These are phyloP conservation scores for Palythoa grandiflora DNA, from an alignment of 92 coral and sea anemone species.

Conservation along the genomic window DNA sequence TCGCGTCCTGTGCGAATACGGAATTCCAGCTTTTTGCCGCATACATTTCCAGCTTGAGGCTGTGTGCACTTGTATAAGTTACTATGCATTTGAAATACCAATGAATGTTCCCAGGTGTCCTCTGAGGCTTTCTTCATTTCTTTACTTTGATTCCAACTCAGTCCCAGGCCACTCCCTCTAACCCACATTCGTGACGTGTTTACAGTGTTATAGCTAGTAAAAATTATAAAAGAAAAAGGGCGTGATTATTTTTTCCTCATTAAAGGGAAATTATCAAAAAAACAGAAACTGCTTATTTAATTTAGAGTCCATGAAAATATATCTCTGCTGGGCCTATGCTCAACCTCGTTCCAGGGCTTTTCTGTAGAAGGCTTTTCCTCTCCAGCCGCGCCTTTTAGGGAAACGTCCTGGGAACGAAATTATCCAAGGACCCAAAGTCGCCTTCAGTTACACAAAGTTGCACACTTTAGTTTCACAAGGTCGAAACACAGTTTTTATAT, in stretches of 20 bases:
- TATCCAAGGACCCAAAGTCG: too few species aligned
- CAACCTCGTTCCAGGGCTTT: too few species aligned
- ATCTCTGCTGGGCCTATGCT: too few species aligned
- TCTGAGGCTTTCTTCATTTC: constrained; percentile 36
- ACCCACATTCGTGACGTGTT: constrained; percentile 55
- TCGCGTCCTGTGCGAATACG: constrained; percentile 48
- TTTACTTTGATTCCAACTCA: constrained; percentile 57
- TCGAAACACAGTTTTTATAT: too few species aligned
- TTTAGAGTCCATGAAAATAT: too few species aligned
- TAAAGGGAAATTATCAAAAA: background rate
- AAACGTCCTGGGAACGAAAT: too few species aligned
- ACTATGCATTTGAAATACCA: constrained; percentile 22
- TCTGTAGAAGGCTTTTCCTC: too few species aligned
- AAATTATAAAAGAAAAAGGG: background rate
- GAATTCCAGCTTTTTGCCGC: constrained; percentile 26
- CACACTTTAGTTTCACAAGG: too few species aligned
- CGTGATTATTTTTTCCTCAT: background rate
- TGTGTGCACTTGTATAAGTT: background rate
- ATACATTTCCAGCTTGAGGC: constrained; percentile 4
- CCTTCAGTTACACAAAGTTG: too few species aligned
- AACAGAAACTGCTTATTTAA: too few species aligned
- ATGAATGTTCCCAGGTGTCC: constrained; percentile 52
- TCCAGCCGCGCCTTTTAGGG: too few species aligned
- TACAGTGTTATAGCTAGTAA: background rate
- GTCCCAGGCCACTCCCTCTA: constrained; percentile 57